phyloP scores from a whole-genome alignment of 2,113 vertebrate genomes.

The Calidris pygmaea region DNA sequence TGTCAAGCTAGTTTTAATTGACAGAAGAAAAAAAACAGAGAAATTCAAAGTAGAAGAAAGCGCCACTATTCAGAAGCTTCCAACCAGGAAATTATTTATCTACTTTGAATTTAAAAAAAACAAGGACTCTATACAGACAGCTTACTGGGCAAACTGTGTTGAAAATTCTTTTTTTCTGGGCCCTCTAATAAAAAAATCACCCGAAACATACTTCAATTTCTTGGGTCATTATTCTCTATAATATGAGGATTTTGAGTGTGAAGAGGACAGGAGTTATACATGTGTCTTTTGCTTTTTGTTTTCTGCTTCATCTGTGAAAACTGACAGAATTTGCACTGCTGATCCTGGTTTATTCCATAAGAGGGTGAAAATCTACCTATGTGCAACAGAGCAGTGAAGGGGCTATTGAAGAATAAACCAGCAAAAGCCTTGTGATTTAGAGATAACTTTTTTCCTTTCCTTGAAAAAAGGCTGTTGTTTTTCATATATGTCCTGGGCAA shows the following conservation, averaged over 20 bases:
- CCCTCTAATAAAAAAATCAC: neutral
- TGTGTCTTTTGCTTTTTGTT: neutral
- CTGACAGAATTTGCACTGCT: neutral
- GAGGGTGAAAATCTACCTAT: neutral
- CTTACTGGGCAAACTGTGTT: neutral
- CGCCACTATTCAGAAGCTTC: slow-evolving; percentile 27
- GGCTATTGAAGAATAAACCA: neutral
- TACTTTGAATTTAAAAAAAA: neutral
- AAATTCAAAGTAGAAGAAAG: neutral
- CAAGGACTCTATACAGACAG: neutral
- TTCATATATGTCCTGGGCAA: neutral
- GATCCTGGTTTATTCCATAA: neutral
- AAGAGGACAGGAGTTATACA: neutral
- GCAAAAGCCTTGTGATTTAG: neutral
- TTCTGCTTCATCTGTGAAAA: neutral
- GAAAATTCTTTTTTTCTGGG: neutral
- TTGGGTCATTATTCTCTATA: neutral
- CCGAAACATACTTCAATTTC: neutral
- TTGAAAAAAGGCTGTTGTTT: neutral
- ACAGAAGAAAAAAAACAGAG: neutral
- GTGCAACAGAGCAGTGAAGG: neutral
- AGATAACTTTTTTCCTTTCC: neutral
- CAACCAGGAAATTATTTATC: slow-evolving; percentile 48
- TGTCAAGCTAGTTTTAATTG: slow-evolving; percentile 35
- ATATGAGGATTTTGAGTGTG: neutral